Base-by-base conservation (phyloP, 2,797 vertebrate species). In the Masticophis lateralis region DNA sequence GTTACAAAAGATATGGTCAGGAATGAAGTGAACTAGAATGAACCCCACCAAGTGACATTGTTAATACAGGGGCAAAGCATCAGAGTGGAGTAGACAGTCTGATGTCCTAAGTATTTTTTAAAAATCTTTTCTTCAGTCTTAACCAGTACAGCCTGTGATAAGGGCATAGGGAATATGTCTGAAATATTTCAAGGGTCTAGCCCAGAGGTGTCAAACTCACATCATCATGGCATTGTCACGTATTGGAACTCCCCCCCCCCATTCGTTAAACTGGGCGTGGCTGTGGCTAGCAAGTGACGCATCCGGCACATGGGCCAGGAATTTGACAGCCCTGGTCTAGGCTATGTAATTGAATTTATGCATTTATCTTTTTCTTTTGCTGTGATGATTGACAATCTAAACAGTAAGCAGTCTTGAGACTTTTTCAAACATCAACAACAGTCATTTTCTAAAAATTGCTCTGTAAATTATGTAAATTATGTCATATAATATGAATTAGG, bases 391-490 rank as follows among this genome's bases (percentile, higher is more conserved):
- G 27, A 28, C 12, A 83, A 51, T 6, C 79, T 91, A 53, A 60
- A 61, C 22, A 86, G 10, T 27, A 86, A 91, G 79, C 74, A 51
- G 10, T 37, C 16, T 5, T 0, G 16, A 94, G 69, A 53, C 86
- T 93, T 16, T 20, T 32, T 22, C 59, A 37, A 88, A 94, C 93
- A 88, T n/a, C 93, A 94, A 86, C 28, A 0, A 3, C 43, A 87
- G 51, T 59, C 74, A 18, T 74, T 93, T 5, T 95, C 74, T 91
- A 27, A 74, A 92, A 63, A 43, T 59, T 94, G 1, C 4, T 86
- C 16, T 60, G 32, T 57, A 43, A 59, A 28, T 66, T 51, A 79
- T 60, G 32, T 57, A 43, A 59, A 28, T 66, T 51, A 79, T 86
- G 22, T 53, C 32, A 32, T 16, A 12, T 90, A 22, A 66, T 43